Conservation (phyloP, 1,140 invertebrate species). For the Diorhabda carinulata region DNA sequence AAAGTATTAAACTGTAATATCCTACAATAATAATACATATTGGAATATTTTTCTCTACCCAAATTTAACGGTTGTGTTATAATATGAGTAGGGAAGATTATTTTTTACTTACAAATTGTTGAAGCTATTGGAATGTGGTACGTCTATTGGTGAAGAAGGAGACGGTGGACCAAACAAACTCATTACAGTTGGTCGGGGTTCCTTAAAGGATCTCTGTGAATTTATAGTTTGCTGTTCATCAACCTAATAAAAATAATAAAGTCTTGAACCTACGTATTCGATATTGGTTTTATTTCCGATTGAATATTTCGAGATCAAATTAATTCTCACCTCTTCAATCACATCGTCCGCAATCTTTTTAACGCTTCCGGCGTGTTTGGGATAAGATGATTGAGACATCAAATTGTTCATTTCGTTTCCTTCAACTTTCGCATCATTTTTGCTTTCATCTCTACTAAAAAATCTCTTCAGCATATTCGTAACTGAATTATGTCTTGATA, state of each 20-base stretch:
- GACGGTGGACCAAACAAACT: conserved; percentile 54
- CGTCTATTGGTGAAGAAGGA: conserved; percentile 49
- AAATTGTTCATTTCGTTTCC: conserved; percentile 32
- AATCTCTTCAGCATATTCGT: conserved; percentile 70
- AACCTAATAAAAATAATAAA: conserved; percentile 41
- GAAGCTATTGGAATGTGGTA: conserved; percentile 41
- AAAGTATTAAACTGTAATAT: no score
- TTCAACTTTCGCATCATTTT: conserved; percentile 38
- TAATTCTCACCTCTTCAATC: conserved; percentile 62
- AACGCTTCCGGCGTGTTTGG: conserved; percentile 49
- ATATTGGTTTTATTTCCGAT: not conserved
- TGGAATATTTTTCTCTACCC: no score
- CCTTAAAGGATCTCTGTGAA: conserved; percentile 58
- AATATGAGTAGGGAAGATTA: no score
- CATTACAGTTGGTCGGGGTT: conserved; percentile 55
- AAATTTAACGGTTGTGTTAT: no score
- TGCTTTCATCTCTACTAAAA: conserved; percentile 68
- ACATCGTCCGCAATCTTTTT: conserved; percentile 70
- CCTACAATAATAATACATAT: no score
- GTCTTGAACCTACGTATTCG: not conserved
- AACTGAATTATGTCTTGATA: conserved; percentile 67
- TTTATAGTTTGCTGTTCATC: conserved; percentile 77
- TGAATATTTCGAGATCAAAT: not conserved
- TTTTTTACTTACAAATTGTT: conserved; percentile 24
- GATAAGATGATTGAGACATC: conserved; percentile 14